Evolutionary conservation across 2,113 vertebrate species (phyloP).

Genomic region (Odocoileus virginianus): DNA sequence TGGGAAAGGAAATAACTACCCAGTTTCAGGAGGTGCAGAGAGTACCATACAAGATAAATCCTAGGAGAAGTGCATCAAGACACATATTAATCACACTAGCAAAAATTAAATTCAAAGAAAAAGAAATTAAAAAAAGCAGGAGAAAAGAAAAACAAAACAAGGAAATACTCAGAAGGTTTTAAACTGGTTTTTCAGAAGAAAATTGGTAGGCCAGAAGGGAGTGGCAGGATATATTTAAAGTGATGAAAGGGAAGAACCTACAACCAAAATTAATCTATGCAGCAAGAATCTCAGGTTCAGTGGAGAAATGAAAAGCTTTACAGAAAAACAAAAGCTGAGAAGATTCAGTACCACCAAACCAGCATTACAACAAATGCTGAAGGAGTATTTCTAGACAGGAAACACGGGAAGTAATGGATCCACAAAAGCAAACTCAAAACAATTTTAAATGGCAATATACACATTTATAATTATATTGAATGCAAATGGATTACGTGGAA

Average conservation of each 20-base stretch:
- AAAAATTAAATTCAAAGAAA: background rate
- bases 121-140: background rate
- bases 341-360: background rate
- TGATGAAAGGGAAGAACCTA: background rate
- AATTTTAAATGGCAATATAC: too few relatives aligned
- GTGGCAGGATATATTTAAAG: background rate
- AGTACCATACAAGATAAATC: background rate
- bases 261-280: background rate
- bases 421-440: too few relatives aligned
- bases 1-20: background rate
- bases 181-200: background rate
- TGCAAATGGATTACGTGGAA: background rate
- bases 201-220: background rate
- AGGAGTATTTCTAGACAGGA: too few relatives aligned
- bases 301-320: background rate
- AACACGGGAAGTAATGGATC: too few relatives aligned
- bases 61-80: background rate
- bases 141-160: background rate
- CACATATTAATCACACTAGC: background rate
- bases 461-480: background rate
- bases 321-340: background rate
- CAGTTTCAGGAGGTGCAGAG: background rate
- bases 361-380: background rate
- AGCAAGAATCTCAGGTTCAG: background rate
- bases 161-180: background rate